Conservation (phyloP, 2,797 vertebrate species). For the Sebastes trivittatus region DNA sequence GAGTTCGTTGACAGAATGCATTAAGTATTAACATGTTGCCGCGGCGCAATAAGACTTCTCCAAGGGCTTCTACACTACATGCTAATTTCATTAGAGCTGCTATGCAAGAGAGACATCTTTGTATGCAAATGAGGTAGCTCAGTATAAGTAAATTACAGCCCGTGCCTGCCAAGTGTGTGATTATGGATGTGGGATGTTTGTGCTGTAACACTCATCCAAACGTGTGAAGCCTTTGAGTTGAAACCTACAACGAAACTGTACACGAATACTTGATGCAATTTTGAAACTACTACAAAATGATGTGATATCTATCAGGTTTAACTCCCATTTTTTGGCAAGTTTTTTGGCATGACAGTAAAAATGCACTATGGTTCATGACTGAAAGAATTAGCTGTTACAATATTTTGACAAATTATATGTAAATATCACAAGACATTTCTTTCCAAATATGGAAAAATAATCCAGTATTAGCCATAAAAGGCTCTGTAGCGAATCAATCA, state of each 20-base stretch:
- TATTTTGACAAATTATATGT: background rate
- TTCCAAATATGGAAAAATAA: background rate
- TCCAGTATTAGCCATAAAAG: background rate
- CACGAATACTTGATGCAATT: background rate
- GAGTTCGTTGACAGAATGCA: conserved; percentile 55
- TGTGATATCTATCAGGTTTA: background rate
- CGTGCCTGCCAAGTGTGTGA: conserved; percentile 66
- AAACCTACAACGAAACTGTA: conserved; percentile 9
- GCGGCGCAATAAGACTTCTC: conserved; percentile 56
- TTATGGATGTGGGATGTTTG: conserved; percentile 57
- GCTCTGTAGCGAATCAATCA: background rate
- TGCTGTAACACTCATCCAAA: conserved; percentile 50
- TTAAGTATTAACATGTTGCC: conserved; percentile 70
- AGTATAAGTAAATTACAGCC: conserved; percentile 71
- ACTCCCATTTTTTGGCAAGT: background rate
- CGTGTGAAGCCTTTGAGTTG: conserved; percentile 36
- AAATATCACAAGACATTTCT: background rate
- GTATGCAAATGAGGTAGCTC: conserved; percentile 74
- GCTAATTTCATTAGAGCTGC: conserved; percentile 75
- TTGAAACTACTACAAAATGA: background rate
- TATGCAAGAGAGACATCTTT: conserved; percentile 74
- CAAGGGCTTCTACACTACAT: conserved; percentile 57
- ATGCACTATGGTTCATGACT: background rate
- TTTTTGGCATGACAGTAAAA: background rate
- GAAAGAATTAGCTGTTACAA: background rate